Evolutionary conservation across 2,888 invertebrate species (phyloP).

Genomic region (Agriotes lineatus): DNA sequence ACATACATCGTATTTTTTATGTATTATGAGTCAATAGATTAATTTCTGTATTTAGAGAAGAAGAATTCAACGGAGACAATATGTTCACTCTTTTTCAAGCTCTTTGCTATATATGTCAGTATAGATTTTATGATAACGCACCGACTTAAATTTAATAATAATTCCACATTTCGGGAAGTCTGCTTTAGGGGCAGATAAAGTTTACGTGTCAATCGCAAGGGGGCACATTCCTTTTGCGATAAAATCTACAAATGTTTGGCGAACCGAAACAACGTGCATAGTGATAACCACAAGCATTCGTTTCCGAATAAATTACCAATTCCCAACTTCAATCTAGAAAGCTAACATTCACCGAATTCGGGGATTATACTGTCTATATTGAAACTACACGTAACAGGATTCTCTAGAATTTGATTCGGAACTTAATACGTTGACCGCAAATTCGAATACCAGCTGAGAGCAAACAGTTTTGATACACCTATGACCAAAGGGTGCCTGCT

Average conservation of each 20-base stretch:
- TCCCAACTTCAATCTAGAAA: conserved; percentile 41
- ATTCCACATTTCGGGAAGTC: neutral
- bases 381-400: conserved; percentile 41
- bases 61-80: too few species aligned
- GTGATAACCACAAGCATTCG: conserved; percentile 16
- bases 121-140: conserved; percentile 13
- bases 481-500: neutral
- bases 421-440: conserved; percentile 37
- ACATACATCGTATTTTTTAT: too few species aligned
- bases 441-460: conserved; percentile 15
- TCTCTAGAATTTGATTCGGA: conserved; percentile 36
- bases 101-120: neutral
- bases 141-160: conserved; percentile 3
- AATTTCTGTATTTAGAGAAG: too few species aligned
- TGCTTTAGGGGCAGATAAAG: conserved; percentile 11
- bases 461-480: conserved; percentile 11
- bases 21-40: too few species aligned
- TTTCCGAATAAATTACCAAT: conserved; percentile 31
- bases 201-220: conserved; percentile 9
- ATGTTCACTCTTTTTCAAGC: conserved; percentile 9
- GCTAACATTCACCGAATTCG: conserved; percentile 40
- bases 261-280: conserved; percentile 1
- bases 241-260: conserved; percentile 7
- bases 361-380: conserved; percentile 47
- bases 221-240: conserved; percentile 1